Base-by-base conservation (phyloP, 1,140 invertebrate genomes). In the Tetranychus cinnabarinus region DNA sequence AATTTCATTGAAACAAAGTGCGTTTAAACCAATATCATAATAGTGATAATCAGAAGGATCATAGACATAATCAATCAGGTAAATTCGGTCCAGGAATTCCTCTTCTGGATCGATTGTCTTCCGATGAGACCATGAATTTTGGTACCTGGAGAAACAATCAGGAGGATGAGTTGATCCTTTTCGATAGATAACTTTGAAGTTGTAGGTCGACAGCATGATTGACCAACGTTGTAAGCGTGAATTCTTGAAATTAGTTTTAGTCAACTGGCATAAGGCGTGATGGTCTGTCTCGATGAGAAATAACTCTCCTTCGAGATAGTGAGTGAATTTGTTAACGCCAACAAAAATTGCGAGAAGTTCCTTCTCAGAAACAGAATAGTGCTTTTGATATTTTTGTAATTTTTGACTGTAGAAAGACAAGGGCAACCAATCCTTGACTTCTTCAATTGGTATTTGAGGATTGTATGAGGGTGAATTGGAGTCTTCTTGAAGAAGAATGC, bases 231-330 rank as follows among this genome's bases (percentile, higher is more conserved):
- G 12, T 36, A 57, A 34, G 3, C 36, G 3, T 33, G 56, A 13
- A 39, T 57, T 57, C 15, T n/a, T n/a, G 36, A n/a, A n/a, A n/a
- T 57, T 57, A 13, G 33, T 57, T 35, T 57, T 57, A 5, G 13
- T 33, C 10, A 57, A 39, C 5, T 58, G 34, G 13, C 61, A 58
- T 4, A 71, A 56, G 3, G 67, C 35, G 55, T 61, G 54, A 59
- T 70, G 66, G 52, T 70, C 67, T 2, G 67, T 67, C 7, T 61
- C 54, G 1, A 70, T 39, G 34, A 15, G 60, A 34, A 70, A 64
- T 36, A 45, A 36, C 47, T 56, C 13, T n/a, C 67, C 67, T 8
- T 63, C 65, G 1, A 72, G 33, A 54, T 69, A 71, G 15, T 58
- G 61, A 37, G 64, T 56, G 46, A 66, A 70, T 42, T 64, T 60